Percentiles rank a stretch among this genome's conserved stretches.
phyloP scores from a whole-genome alignment of 1,140 invertebrate genomes.

The Drosophila gunungcola region DNA sequence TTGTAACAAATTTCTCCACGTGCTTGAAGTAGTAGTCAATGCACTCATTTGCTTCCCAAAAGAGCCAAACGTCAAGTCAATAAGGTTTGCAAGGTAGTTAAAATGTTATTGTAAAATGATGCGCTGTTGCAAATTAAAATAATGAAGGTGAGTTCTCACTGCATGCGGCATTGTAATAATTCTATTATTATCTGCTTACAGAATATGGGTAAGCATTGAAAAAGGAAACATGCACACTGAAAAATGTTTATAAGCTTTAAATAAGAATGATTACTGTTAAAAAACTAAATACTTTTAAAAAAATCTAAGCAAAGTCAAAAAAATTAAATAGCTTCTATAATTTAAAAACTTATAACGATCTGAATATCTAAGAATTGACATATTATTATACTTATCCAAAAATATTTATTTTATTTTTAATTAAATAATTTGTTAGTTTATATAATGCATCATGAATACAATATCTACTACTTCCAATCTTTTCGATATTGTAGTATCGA shows the following conservation, averaged over 20 bases:
- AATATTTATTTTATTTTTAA: no score
- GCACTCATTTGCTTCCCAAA: background rate
- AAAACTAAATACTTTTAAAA: background rate
- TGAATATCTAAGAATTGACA: no score
- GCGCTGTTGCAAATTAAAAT: background rate
- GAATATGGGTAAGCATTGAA: background rate
- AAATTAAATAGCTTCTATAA: no score
- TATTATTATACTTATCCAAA: no score
- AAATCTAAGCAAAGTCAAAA: background rate
- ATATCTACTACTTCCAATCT: no score
- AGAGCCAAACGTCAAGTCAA: conserved; percentile 2
- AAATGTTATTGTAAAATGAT: conserved; percentile 1
- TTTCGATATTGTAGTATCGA: no score
- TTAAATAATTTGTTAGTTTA: no score
- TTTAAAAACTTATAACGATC: no score
- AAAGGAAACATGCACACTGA: no score
- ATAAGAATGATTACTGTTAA: background rate
- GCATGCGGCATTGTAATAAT: conserved; percentile 21
- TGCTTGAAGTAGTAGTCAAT: background rate
- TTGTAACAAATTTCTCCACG: background rate
- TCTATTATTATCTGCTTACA: conserved; percentile 13
- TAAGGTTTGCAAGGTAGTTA: conserved; percentile 3
- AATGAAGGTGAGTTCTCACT: background rate
- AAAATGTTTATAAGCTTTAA: no score
- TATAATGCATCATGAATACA: no score